Conservation (phyloP, 2,113 vertebrate species). For the Nothobranchius furzeri region DNA sequence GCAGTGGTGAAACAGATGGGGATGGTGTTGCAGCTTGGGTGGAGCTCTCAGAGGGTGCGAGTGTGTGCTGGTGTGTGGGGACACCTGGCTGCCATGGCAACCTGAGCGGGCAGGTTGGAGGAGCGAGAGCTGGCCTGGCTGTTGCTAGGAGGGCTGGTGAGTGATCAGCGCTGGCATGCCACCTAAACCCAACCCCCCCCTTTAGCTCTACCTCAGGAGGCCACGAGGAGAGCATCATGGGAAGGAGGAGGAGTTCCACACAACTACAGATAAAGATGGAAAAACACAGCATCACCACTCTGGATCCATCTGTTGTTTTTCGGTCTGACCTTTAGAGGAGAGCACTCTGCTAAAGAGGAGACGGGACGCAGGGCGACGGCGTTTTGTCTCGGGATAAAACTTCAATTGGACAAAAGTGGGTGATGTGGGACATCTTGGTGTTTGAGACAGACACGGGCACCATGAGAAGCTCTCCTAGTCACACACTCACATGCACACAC, state of each 20-base stretch:
- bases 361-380: too few relatives aligned
- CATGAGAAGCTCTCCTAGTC: slow-evolving; percentile 33
- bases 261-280: slow-evolving; percentile 56
- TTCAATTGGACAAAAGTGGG: neutral
- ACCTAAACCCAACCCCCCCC: slow-evolving; percentile 32
- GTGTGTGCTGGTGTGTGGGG: slow-evolving; percentile 19
- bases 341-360: neutral
- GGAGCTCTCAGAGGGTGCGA: slow-evolving; percentile 66
- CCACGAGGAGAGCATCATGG: slow-evolving; percentile 53
- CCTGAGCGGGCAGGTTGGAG: slow-evolving; percentile 56
- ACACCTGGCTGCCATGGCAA: slow-evolving; percentile 81
- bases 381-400: neutral
- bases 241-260: slow-evolving; percentile 59
- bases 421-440: slow-evolving; percentile 33
- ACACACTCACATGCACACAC: slow-evolving; percentile 20
- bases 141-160: slow-evolving; percentile 65
- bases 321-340: slow-evolving; percentile 26
- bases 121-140: slow-evolving; percentile 45
- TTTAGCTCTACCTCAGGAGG: slow-evolving; percentile 41
- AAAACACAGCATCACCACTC: slow-evolving; percentile 23
- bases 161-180: slow-evolving; percentile 72
- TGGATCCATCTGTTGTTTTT: slow-evolving; percentile 59
- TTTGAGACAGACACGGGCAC: slow-evolving; percentile 52
- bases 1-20: slow-evolving; percentile 78
- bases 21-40: slow-evolving; percentile 73